Evolutionary conservation across 53 echinoderm and acorn worm species (phyloP).

Genomic region (Zoroaster sp.): DNA sequence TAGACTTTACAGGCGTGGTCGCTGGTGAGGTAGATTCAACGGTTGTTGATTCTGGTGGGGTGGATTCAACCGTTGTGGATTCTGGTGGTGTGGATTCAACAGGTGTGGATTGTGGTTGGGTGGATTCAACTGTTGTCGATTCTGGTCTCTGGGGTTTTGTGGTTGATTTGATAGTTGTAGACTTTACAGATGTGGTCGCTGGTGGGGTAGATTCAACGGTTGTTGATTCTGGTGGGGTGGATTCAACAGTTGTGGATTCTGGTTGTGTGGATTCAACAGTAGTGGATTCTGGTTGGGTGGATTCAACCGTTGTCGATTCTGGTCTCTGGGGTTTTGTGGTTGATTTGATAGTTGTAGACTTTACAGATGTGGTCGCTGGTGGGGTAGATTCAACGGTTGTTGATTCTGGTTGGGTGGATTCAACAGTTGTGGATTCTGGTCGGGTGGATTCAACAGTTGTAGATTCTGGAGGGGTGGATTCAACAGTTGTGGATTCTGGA

Average conservation of each 20-base stretch:
- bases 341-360: background rate
- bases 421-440: background rate
- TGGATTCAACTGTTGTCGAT: conserved; percentile 28
- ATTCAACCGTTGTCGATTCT: conserved; percentile 10
- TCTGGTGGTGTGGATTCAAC: background rate
- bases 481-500: conserved; percentile 23
- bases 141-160: background rate
- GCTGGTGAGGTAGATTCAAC: background rate
- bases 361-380: background rate
- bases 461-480: conserved; percentile 20
- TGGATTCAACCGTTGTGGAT: conserved; percentile 10
- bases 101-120: conserved; percentile 18
- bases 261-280: conserved; percentile 21
- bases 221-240: conserved; percentile 26
- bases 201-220: background rate
- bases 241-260: background rate
- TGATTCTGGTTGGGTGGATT: conserved; percentile 23
- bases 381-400: conserved; percentile 9
- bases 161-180: background rate
- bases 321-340: background rate
- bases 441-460: conserved; percentile 27
- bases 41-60: conserved; percentile 15
- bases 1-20: background rate
- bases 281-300: conserved; percentile 12
- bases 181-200: background rate